Evolutionary conservation across 2,113 vertebrate species (phyloP), one percentile per base, ranked within the genome.

Genomic region (Pipra filicauda): DNA sequence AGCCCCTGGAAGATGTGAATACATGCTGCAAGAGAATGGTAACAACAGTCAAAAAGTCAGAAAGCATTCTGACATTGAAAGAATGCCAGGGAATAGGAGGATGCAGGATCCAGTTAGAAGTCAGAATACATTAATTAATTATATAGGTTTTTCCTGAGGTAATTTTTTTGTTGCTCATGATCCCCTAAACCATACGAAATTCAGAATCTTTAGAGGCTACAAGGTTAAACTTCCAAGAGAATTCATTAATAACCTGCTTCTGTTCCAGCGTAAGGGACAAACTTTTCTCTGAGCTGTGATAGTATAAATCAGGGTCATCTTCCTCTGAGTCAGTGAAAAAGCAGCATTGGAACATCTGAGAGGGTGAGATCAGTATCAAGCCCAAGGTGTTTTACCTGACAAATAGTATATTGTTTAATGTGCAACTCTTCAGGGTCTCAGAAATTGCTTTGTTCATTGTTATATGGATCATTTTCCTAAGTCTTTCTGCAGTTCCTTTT

Each of bases 241-340:
- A 87, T 85, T 72, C 9, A 57, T 88, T 87, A 94, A 65, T 70
- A 91, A 93, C 4, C 23, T 3, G 1, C 14, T 58, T 62, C 26
- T 85, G 54, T 78, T 94, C 62, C 46, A 89, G 44, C 30, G 18
- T 22, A 72, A 96, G 58, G 58, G 70, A 88, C 46, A 91, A 94
- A 93, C 1, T 5, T 91, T 87, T 49, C 77, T 89, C 46, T 89
- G 49, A 79, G 57, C 16, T 58, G 41, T 72, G 66, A 31, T 82
- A 30, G 26, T 49, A 57, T 88, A 89, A 95, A 91, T 79, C 57
- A 86, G 89, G 35, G 84, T 69, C 87, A 87, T 93, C 73, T 84
- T 79, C 52, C 22, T 77, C 65, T 72, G 62, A 84, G 64, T 66
- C 76, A 71, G 83, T 67, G 59, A 59, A 89, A 84, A 86, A 52